phyloP scores from a whole-genome alignment of 2,113 vertebrate genomes.

The Phylloscopus whistleri region DNA sequence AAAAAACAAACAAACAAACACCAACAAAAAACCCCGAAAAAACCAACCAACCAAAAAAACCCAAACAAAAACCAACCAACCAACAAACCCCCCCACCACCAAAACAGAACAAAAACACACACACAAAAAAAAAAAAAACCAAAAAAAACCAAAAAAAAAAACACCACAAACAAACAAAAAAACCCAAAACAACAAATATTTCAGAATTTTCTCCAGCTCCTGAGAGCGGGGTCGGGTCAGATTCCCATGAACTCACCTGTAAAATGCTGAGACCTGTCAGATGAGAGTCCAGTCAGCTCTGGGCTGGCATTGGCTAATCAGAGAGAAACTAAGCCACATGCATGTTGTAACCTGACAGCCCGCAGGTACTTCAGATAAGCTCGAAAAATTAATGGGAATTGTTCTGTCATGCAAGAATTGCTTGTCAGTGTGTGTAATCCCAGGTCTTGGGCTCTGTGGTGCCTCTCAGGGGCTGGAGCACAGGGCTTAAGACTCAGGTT shows the following conservation, averaged over 20 bases:
- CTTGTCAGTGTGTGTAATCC: background rate
- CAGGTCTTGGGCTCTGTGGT: background rate
- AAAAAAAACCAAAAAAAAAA: no score
- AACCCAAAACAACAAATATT: background rate
- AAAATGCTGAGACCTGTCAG: background rate
- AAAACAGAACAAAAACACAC: no score
- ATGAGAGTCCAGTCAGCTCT: background rate
- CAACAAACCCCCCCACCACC: no score
- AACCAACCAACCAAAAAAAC: background rate
- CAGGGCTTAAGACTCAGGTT: background rate
- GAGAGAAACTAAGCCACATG: background rate
- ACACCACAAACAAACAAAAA: no score
- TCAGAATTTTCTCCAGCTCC: background rate
- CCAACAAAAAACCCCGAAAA: background rate
- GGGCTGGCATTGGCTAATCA: background rate
- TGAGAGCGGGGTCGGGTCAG: background rate
- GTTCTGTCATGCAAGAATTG: background rate
- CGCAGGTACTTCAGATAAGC: conserved; percentile 11
- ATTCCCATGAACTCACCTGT: background rate
- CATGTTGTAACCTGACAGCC: background rate
- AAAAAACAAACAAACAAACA: background rate
- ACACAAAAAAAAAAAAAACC: no score
- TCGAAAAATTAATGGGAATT: background rate
- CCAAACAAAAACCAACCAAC: background rate
- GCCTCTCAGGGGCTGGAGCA: background rate